Evolutionary conservation across 2,888 invertebrate species (phyloP).

Genomic region (Callinectes sapidus): DNA sequence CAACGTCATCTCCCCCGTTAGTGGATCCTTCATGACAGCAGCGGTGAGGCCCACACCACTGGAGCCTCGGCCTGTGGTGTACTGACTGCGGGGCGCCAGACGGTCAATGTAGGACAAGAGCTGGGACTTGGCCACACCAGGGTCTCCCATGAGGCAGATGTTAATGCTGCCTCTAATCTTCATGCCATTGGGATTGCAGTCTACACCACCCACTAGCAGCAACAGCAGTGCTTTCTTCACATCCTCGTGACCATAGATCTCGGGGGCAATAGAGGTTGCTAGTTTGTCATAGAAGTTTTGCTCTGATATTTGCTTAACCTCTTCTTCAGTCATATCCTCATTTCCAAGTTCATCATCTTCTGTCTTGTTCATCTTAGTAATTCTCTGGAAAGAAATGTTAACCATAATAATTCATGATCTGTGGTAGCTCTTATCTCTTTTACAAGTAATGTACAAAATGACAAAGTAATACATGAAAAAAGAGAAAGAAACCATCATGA

Average conservation of each 20-base stretch:
- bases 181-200: slow-evolving; percentile 92
- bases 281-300: slow-evolving; percentile 95
- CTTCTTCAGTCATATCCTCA: slow-evolving; percentile 86
- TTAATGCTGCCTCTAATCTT: slow-evolving; percentile 97
- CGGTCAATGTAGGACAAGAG: slow-evolving; percentile 95
- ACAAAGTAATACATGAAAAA: background rate
- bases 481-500: background rate
- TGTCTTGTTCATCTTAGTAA: slow-evolving; percentile 89
- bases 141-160: slow-evolving; percentile 99
- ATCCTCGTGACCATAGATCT: slow-evolving; percentile 98
- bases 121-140: slow-evolving; percentile 99
- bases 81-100: slow-evolving; percentile 90
- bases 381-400: slow-evolving; percentile 78
- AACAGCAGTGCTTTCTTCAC: slow-evolving; percentile 97
- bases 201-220: slow-evolving; percentile 85
- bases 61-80: slow-evolving; percentile 96
- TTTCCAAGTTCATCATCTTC: slow-evolving; percentile 86
- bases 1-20: slow-evolving; percentile 97
- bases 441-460: background rate
- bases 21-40: slow-evolving; percentile 96
- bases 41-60: slow-evolving; percentile 99
- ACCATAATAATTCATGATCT: background rate
- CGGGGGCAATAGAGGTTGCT: slow-evolving; percentile 95
- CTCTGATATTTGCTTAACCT: slow-evolving; percentile 86
- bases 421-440: background rate